Evolutionary conservation across 2,888 invertebrate genomes (phyloP).

Genomic region (Tetheella fluctuosa): DNA sequence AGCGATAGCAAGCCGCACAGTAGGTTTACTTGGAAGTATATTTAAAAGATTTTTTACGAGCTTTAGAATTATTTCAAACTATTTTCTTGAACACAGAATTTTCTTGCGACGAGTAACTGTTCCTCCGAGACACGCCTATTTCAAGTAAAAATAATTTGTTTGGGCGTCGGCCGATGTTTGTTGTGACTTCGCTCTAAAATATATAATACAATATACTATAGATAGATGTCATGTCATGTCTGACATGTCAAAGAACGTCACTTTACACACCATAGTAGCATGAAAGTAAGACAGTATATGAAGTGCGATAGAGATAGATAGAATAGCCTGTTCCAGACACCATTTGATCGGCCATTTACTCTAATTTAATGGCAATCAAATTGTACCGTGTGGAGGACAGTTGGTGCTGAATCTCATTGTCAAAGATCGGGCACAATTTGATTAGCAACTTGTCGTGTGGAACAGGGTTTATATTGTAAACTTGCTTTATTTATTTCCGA

Average conservation of each 20-base stretch:
- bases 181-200: conserved; percentile 45
- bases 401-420: no score
- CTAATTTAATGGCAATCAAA: no score
- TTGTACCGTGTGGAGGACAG: no score
- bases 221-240: no score
- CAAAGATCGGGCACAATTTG: no score
- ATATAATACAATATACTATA: no score
- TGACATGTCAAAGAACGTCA: background rate
- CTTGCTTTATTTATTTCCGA: no score
- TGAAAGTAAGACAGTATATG: background rate
- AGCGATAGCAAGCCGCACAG: background rate
- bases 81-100: background rate
- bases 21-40: background rate
- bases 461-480: no score
- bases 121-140: conserved; percentile 41
- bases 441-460: no score
- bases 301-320: background rate
- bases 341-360: no score
- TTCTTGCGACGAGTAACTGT: background rate
- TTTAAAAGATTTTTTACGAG: background rate
- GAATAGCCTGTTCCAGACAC: no score
- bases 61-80: background rate
- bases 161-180: conserved; percentile 61
- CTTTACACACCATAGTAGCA: background rate
- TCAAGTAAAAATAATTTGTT: conserved; percentile 55